Evolutionary conservation across 2,888 invertebrate genomes (phyloP).

Genomic region (Leucania comma): DNA sequence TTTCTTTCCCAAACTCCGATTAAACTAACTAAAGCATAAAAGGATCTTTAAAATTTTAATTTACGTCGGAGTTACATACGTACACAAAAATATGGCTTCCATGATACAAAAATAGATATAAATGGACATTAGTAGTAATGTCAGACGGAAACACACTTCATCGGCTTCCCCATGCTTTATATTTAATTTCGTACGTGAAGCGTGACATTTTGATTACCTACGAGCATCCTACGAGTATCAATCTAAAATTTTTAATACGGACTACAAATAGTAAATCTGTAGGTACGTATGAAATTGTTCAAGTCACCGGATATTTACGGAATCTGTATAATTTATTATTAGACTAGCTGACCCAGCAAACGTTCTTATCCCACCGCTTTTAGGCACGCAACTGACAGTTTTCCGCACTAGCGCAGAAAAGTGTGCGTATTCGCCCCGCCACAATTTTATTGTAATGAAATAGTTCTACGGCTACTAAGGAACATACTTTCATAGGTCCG

Average conservation of each 20-base stretch:
- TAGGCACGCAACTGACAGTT: no score
- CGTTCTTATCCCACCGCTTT: no score
- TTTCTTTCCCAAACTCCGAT: conserved; percentile 19
- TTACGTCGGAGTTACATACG: not conserved
- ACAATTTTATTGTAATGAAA: no score
- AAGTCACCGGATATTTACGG: no score
- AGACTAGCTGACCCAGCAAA: no score
- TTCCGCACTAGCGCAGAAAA: no score
- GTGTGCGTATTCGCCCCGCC: no score
- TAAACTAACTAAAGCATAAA: conserved; percentile 19
- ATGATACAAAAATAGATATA: conserved; percentile 32
- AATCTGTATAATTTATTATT: no score
- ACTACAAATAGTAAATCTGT: not conserved
- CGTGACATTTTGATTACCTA: conserved; percentile 44
- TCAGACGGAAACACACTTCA: conserved; percentile 75
- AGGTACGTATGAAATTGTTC: no score
- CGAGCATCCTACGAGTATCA: no score
- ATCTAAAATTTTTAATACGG: not conserved
- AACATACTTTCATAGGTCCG: no score
- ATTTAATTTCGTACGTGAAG: conserved; percentile 31
- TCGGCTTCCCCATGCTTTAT: conserved; percentile 67
- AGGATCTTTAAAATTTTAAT: not conserved
- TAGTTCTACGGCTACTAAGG: no score
- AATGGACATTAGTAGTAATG: conserved; percentile 22
- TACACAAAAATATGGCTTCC: conserved; percentile 27